Evolutionary conservation across 2,113 vertebrate species (phyloP).

Genomic region (Leucosticte australis): DNA sequence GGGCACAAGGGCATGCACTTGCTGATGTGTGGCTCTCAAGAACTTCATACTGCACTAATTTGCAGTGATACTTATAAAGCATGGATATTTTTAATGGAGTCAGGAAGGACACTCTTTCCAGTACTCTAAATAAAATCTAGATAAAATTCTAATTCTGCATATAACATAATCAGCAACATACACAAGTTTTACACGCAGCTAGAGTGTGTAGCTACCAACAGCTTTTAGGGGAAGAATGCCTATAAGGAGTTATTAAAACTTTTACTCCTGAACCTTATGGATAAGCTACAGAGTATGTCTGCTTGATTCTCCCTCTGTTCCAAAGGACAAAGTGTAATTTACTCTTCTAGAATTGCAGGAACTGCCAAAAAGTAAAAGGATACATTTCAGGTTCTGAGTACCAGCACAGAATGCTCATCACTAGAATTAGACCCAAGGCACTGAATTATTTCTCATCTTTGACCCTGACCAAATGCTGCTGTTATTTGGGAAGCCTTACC

Average conservation of each 20-base stretch:
- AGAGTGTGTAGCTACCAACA: not conserved
- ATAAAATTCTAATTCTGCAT: not conserved
- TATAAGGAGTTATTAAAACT: not conserved
- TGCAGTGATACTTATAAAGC: not conserved
- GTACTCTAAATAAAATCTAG: not conserved
- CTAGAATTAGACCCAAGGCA: not conserved
- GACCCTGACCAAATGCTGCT: not conserved
- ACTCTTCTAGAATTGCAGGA: not conserved
- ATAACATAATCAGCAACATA: not conserved
- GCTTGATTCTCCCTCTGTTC: not conserved
- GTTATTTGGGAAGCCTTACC: not conserved
- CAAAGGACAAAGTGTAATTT: not conserved
- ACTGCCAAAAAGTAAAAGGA: not conserved
- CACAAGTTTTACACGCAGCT: not conserved
- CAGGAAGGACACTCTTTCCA: not conserved
- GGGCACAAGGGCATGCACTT: not conserved
- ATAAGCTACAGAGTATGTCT: not conserved
- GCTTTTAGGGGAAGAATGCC: not conserved
- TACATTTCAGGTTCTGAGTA: not conserved
- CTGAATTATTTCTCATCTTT: not conserved
- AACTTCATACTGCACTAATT: not conserved
- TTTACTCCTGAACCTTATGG: not conserved
- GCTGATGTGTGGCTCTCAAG: not conserved
- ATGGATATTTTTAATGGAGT: not conserved
- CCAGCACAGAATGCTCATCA: not conserved